Conservation (phyloP, 2,888 invertebrate genomes). For the Torymus auratus region DNA sequence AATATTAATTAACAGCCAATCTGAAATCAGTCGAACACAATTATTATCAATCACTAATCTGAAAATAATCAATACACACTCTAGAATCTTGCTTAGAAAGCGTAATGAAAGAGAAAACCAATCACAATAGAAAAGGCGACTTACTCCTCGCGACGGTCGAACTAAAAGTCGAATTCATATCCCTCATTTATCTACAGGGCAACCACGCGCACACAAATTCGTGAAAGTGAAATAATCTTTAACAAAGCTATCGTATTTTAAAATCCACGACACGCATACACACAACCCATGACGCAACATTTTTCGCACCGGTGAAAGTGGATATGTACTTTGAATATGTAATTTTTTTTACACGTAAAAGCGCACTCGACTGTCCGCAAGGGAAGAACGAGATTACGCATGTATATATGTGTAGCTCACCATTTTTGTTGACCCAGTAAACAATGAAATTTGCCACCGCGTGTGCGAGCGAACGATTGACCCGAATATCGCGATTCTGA, state of each 20-base stretch:
- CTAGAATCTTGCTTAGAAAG: constrained; percentile 26
- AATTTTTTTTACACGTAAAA: no score
- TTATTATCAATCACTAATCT: neutral
- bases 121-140: neutral
- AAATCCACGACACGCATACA: neutral
- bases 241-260: constrained; percentile 37
- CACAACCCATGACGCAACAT: constrained; percentile 27
- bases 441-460: no score
- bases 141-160: constrained; percentile 4
- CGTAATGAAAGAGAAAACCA: constrained; percentile 26
- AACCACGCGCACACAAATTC: neutral
- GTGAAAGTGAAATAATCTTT: neutral
- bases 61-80: neutral
- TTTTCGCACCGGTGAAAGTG: constrained; percentile 6
- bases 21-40: neutral
- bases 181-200: constrained; percentile 30
- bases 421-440: no score
- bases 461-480: no score
- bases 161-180: constrained; percentile 35
- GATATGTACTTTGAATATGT: no score
- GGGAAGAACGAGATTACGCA: no score
- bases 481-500: no score
- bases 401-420: no score
- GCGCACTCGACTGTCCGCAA: no score
- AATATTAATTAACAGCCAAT: no score